Conservation (phyloP, 2,888 invertebrate genomes). For the Cantharis rustica region DNA sequence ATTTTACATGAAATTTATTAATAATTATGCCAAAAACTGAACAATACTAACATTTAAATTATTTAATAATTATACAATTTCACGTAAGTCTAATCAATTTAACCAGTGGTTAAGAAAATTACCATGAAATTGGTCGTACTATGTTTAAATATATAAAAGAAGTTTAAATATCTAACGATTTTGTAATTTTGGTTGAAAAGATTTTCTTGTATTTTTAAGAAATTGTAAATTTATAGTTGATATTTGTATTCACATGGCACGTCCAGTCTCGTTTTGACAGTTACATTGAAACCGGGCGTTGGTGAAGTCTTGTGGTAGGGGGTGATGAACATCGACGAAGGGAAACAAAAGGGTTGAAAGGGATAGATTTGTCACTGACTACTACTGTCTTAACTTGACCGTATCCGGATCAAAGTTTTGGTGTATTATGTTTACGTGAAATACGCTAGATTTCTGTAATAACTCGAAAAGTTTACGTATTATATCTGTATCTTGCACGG, state of each 20-base stretch:
- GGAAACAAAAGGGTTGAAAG: slow-evolving; percentile 46
- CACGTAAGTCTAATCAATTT: slow-evolving; percentile 21
- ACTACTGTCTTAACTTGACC: slow-evolving; percentile 49
- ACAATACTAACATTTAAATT: slow-evolving; percentile 18
- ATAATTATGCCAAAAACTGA: slow-evolving; percentile 3
- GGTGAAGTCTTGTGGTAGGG: slow-evolving; percentile 20
- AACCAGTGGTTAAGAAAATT: slow-evolving; percentile 27
- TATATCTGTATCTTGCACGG: background rate
- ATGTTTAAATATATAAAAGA: background rate
- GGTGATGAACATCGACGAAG: slow-evolving; percentile 26
- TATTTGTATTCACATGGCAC: slow-evolving; percentile 44
- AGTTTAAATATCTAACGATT: slow-evolving; percentile 22
- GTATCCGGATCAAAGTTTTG: slow-evolving; percentile 36
- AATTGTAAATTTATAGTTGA: slow-evolving; percentile 36
- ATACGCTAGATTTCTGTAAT: background rate
- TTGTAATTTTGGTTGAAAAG: background rate
- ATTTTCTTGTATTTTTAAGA: background rate
- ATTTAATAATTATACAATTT: slow-evolving; percentile 27
- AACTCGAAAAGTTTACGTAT: background rate
- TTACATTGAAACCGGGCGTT: slow-evolving; percentile 34
- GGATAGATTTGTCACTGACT: slow-evolving; percentile 52
- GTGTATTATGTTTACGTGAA: slow-evolving; percentile 15
- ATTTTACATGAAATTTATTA: slow-evolving; percentile 9
- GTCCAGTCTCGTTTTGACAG: slow-evolving; percentile 44
- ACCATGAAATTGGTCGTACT: slow-evolving; percentile 15